A percentile compares a stretch with the other conserved stretches of the same genome.
These are phyloP conservation scores for Bathynomus jamesi DNA, from an alignment of 1,140 invertebrate genomes.

Conservation along the genomic window DNA sequence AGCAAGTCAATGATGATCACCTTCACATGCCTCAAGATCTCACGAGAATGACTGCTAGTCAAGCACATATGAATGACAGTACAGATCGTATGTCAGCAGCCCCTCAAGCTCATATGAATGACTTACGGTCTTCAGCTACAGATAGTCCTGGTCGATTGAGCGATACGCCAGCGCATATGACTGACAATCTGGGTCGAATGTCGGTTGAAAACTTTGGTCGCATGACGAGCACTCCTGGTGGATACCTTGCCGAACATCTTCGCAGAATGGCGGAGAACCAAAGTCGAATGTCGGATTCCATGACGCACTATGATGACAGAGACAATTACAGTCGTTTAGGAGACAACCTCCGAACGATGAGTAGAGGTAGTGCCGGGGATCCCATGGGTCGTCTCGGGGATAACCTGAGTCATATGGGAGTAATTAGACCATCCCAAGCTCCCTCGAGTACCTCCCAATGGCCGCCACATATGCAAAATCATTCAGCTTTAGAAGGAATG, in stretches of 20 bases:
- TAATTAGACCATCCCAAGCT: constrained; percentile 33
- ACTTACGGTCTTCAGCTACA: constrained; percentile 24
- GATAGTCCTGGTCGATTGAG: constrained; percentile 30
- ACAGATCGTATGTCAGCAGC: constrained; percentile 24
- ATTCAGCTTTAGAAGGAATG: constrained; percentile 33
- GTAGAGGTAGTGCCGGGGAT: constrained; percentile 28
- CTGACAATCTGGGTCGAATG: constrained; percentile 32
- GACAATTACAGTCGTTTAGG: constrained; percentile 32
- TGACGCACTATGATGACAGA: constrained; percentile 34
- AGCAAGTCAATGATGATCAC: constrained; percentile 22
- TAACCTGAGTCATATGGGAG: constrained; percentile 35
- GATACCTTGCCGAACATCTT: constrained; percentile 33
- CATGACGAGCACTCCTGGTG: constrained; percentile 32
- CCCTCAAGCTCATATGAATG: constrained; percentile 30
- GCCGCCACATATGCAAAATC: constrained; percentile 37
- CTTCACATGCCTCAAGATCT: constrained; percentile 36
- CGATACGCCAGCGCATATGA: constrained; percentile 32
- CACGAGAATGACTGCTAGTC: constrained; percentile 33
- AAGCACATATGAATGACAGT: constrained; percentile 31
- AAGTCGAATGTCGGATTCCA: constrained; percentile 33
- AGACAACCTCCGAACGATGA: constrained; percentile 34
- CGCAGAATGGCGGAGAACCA: constrained; percentile 35
- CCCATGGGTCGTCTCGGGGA: constrained; percentile 34
- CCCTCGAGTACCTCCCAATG: constrained; percentile 36
- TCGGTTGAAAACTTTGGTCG: constrained; percentile 34